Base-by-base conservation (phyloP, 2,888 invertebrate genomes). In the Caenorhabditis japonica region DNA sequence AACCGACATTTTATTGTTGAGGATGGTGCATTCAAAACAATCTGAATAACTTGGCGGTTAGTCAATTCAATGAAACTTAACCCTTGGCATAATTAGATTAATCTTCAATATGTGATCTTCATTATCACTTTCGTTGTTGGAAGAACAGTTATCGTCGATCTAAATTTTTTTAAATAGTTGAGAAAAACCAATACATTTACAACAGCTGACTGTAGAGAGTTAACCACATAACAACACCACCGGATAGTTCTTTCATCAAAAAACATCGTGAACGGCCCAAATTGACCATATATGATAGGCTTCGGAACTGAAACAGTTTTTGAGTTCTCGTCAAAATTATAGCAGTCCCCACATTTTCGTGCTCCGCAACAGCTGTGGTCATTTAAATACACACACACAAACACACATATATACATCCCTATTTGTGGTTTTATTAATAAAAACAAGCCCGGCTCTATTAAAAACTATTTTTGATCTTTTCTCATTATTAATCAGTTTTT, bases 41-140 rank as follows among this genome's bases (percentile, higher is more conserved):
- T n/a, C 77, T 77, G 51, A 38, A 68, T 53, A 19, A 30, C 30
- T 30, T 30, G n/a, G 17, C 7, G 21, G n/a, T 51, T 51, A 33
- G 13, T 41, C 30, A 25, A 27, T n/a, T 3, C 7, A 36, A 19
- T 25, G 39, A 27, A 34, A 33, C 13, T 30, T 88, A 89, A 94
- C 94, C 90, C 93, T 92, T 23, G 96, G 95, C 92, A 96, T 93
- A 83, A 97, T 93, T 46, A 94, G 93, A 90, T 97, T 95, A 70
- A 95, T 90, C 88, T 94, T 92, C 44, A 88, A 95, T 95, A 87
- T 94, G 92, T 13, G 81, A 71, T 46, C 82, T 88, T 17, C 89
- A 85, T 87, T 86, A 41, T n/a, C 34, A 13, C 3, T 61, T 59
- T n/a, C n/a, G n/a, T n/a, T n/a, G n/a, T n/a, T n/a, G n/a, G n/a